A percentile compares a stretch with the other conserved stretches of the same genome.
Conservation (phyloP, 2,888 invertebrate genomes). For the Chouioia cunea region DNA sequence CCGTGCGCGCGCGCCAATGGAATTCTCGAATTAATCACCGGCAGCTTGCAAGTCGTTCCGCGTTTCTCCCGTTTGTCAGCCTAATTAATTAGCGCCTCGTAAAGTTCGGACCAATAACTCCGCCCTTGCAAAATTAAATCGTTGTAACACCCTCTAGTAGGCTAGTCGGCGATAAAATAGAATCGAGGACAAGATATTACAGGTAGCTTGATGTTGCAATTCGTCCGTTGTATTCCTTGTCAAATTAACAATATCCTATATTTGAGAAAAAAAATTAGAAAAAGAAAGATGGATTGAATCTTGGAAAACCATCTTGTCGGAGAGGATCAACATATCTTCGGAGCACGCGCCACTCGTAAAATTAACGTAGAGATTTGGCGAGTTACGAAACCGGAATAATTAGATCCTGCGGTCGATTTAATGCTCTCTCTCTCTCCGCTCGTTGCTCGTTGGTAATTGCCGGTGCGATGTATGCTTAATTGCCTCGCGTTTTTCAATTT, state of each 20-base stretch:
- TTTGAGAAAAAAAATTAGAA: too few relatives aligned
- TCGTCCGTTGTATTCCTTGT: too few relatives aligned
- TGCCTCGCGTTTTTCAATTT: constrained; percentile 44
- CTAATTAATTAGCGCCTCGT: constrained; percentile 61
- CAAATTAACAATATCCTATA: too few relatives aligned
- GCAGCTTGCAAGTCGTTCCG: constrained; percentile 14
- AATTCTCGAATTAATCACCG: constrained; percentile 47
- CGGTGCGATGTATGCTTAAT: constrained; percentile 29
- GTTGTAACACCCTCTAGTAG: too few relatives aligned
- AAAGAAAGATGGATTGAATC: too few relatives aligned
- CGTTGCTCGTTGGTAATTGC: constrained; percentile 23
- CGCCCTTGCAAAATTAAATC: constrained; percentile 34
- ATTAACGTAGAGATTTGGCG: constrained; percentile 36
- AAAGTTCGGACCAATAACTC: constrained; percentile 54
- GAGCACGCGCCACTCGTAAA: constrained; percentile 10
- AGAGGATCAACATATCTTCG: too few relatives aligned
- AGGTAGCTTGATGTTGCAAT: too few relatives aligned
- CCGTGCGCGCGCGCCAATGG: constrained; percentile 34
- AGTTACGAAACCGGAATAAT: constrained; percentile 44
- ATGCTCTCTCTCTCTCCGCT: constrained; percentile 19
- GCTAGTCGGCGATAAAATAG: too few relatives aligned
- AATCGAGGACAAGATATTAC: too few relatives aligned
- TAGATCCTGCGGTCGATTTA: constrained; percentile 45
- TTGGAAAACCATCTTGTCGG: too few relatives aligned
- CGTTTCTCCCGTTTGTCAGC: constrained; percentile 56